Evolutionary conservation across 2,888 invertebrate species (phyloP), one percentile per base, ranked within the genome.

Genomic region (Archaeoteleia sp.): DNA sequence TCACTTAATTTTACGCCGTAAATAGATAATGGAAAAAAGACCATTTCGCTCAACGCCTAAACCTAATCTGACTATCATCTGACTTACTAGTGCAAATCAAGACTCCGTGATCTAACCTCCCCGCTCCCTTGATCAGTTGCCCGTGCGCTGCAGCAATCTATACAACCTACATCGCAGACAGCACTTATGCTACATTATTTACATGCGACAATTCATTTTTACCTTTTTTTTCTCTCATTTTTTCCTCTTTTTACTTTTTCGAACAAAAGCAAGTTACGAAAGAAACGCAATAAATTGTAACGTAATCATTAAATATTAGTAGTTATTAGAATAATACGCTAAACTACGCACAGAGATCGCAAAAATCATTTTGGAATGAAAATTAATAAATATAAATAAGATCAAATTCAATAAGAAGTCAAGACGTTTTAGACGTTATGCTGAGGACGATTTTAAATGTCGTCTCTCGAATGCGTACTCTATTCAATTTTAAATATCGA

Each of bases 161-260:
- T 60, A 62, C 66, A 63, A 23, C 48, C 53, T 67, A 67, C 54
- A 25, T 58, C 48, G 60, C 60, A 65, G 67, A 69, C 72, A 66
- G 58, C 66, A 30, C 71, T 74, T 78, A 77, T 77, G 65, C 76
- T 78, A 76, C 75, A 77, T 69, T 78, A 78, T 77, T 71, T 78
- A 78, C 76, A 77, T 53, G 49, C 37, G 60, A 69, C 54, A 55
- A 32, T 53, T 51, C 15, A 63, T 45, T 34, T 40, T 57, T 42
- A 42, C 43, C 15, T 42, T 12, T 35, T 46, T n/a, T n/a, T n/a
- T n/a, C n/a, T n/a, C n/a, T n/a, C n/a, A n/a, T n/a, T n/a, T n/a
- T n/a, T n/a, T n/a, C n/a, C n/a, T n/a, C n/a, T n/a, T n/a, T n/a
- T n/a, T n/a, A n/a, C n/a, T n/a, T n/a, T n/a, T n/a, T n/a, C n/a